phyloP scores from a whole-genome alignment of 2,113 vertebrate species.

The Mobula birostris region DNA sequence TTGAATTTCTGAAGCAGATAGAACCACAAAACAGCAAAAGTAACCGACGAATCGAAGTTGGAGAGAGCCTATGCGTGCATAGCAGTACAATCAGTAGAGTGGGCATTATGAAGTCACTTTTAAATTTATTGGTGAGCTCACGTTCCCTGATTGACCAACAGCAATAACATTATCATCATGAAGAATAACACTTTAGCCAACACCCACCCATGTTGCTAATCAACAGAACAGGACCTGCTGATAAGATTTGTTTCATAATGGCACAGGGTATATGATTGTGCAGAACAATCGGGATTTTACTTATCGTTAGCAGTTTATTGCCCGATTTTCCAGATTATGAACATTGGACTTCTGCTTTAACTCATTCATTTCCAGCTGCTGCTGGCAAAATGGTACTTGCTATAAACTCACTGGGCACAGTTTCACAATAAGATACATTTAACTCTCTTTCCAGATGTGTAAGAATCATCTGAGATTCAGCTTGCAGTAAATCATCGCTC shows the following conservation, averaged over 20 bases:
- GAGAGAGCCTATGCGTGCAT: background rate
- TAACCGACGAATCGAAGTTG: background rate
- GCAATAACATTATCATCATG: background rate
- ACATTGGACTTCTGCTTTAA: background rate
- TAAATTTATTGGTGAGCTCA: background rate
- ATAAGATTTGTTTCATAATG: background rate
- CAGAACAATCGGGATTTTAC: background rate
- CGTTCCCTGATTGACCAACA: slow-evolving; percentile 14
- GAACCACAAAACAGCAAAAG: background rate
- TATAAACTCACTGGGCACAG: background rate
- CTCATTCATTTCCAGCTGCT: background rate
- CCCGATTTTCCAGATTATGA: background rate
- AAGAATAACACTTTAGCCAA: background rate
- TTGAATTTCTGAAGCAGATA: background rate
- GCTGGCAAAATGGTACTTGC: background rate
- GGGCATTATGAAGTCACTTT: background rate
- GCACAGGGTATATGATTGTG: background rate
- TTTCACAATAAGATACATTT: background rate
- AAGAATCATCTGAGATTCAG: background rate
- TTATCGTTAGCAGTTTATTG: slow-evolving; percentile 9
- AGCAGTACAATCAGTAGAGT: background rate
- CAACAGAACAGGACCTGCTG: background rate
- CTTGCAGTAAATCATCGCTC: background rate
- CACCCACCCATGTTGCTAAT: background rate
- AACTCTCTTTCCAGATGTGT: background rate